These are phyloP conservation scores for Pterocles burchelli DNA, from an alignment of 2,113 vertebrate genomes.

Conservation along the genomic window DNA sequence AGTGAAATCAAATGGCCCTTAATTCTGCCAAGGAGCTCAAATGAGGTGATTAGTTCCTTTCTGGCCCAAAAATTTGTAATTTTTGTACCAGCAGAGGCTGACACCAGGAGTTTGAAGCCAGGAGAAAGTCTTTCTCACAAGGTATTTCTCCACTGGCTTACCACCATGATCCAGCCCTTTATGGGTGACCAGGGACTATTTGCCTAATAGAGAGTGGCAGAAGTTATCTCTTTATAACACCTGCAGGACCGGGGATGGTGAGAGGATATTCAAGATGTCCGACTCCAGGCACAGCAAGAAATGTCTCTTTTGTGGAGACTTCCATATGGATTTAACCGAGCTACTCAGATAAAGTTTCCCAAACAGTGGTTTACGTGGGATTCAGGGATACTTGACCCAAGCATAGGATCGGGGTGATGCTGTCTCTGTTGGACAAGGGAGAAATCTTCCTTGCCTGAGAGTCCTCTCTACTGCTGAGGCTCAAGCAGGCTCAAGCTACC, in stretches of 20 bases:
- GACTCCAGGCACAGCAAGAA: not conserved
- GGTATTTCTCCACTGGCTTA: not conserved
- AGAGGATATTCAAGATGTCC: not conserved
- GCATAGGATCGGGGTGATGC: not conserved
- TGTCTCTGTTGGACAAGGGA: not conserved
- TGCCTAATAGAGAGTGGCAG: not conserved
- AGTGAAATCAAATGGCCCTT: not conserved
- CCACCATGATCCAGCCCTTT: not conserved
- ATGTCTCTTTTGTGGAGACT: not conserved
- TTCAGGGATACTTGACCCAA: not conserved
- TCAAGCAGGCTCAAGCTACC: not conserved
- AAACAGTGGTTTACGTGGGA: fast-evolving
- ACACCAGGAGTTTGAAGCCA: not conserved
- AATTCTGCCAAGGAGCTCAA: not conserved
- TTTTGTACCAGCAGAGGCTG: not conserved
- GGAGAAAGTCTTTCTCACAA: not conserved
- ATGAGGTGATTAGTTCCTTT: not conserved
- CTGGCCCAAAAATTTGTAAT: not conserved
- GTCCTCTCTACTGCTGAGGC: fast-evolving
- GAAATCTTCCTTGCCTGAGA: not conserved
- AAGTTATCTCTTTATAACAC: not conserved
- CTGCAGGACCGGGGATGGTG: not conserved
- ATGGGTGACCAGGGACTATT: not conserved
- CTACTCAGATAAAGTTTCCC: not conserved
- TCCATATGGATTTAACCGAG: too few relatives aligned